Base-by-base conservation (phyloP, 2,888 invertebrate genomes). In the Melangyna quadrimaculata region DNA sequence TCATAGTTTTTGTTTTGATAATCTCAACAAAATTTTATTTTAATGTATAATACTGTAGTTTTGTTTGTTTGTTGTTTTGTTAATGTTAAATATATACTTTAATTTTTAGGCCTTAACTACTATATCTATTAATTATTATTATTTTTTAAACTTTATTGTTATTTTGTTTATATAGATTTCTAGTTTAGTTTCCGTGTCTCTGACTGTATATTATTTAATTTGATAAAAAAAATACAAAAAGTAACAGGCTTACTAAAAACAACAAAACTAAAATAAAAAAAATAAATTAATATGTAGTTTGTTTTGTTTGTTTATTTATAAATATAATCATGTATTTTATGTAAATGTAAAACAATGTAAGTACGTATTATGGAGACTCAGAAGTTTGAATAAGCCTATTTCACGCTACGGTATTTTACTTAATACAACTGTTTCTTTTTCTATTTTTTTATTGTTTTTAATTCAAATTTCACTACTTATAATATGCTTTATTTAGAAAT, bases 31-130 rank as follows among this genome's bases (percentile, higher is more conserved):
- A 69, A 40, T 48, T 72, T 29, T 59, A 57, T 32, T 71, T 74
- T 10, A 35, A 48, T 48, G 14, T 69, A 61, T 78, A 70, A 78
- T 83, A 78, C 70, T 83, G 73, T 65, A 45, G 17, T 27, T 63
- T 63, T 24, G n/a, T 29, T 7, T 24, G n/a, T 77, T 65, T 14
- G n/a, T 67, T 57, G 27, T 9, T 24, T 22, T 43, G 22, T 59
- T 43, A 48, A 61, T 22, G 10, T 24, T 19, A 43, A 53, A 67
- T 19, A 22, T 35, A 32, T 35, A n/a, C n/a, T 70, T 43, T 19
- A 27, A 72, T 32, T 59, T 63, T 71, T 65, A 27, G 32, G 24
- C 51, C 24, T 71, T 67, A 67, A 72, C 48, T 71, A 65, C 24
- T 57, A 29, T n/a, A 53, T 55, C 10, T 10, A 37, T 37, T 12